Base-by-base conservation (phyloP, 2,113 vertebrate genomes). In the Tachycineta bicolor region DNA sequence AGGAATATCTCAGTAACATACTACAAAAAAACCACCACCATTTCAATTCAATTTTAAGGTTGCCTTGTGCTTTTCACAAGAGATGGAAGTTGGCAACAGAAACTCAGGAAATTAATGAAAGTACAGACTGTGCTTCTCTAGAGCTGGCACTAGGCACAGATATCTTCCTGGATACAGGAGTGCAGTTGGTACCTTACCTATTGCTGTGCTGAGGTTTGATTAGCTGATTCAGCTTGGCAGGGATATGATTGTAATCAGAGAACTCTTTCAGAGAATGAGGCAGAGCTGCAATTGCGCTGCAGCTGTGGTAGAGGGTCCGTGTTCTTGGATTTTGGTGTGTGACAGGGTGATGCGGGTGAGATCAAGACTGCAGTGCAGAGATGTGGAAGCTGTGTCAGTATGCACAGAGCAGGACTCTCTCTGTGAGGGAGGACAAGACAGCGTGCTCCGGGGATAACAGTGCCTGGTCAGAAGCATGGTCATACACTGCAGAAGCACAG, bases 21-120 rank as follows among this genome's bases (percentile, higher is more conserved):
- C 55, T 83, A 62, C 16, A 55, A 80, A 79, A 19, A 73, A 52
- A 15, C 1, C 6, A 2, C 4, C 21, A 70, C 26, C 7, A 70
- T 85, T 86, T 62, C 39, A 21, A 37, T 83, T 88, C 22, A 77
- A 10, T 67, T 62, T 83, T 83, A 65, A 88, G 26, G 23, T 70
- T 74, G 33, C 14, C 43, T 63, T 34, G 7, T 81, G 49, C 29
- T 43, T 86, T 93, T 95, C 39, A 37, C 64, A 81, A 63, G 76
- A 87, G 50, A 92, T 23, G 76, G 76, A 93, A 90, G 33, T 5
- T 5, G 2, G 52, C 81, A 71, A 81, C 33, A 71, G 6, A 44
- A 93, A 65, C 73, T 81, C 59, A 59, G 79, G 76, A 93, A 94
- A 90, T 86, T 70, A 88, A 93, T 81, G 55, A 43, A 88, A 77